Conservation (phyloP, 2,113 vertebrate species). For the Tilapia sparmanii region DNA sequence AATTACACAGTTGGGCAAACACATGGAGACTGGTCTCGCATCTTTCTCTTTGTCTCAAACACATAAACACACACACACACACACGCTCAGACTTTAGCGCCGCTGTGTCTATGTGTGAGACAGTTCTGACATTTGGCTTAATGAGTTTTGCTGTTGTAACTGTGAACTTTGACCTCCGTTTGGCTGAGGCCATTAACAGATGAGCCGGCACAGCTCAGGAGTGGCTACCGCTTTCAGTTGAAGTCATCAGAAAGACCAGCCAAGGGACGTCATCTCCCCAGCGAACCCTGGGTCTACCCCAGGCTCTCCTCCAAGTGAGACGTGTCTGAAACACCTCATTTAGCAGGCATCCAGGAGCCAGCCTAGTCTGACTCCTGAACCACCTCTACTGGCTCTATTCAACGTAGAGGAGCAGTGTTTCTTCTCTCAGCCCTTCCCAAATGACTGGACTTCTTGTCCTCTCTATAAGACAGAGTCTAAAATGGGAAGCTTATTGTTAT, state of each 20-base stretch:
- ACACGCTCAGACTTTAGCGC: not conserved
- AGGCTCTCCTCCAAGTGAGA: not conserved
- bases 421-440: not conserved
- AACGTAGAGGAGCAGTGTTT: not conserved
- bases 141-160: conserved; percentile 35
- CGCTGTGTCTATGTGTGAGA: not conserved
- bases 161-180: conserved; percentile 25
- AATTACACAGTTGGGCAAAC: conserved; percentile 31
- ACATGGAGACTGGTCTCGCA: not conserved
- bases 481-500: not conserved
- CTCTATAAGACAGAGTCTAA: not conserved
- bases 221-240: not conserved
- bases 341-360: not conserved
- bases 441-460: not conserved
- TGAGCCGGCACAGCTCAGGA: not conserved
- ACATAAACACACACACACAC: not conserved
- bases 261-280: not conserved
- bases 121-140: conserved; percentile 29
- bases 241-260: not conserved
- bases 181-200: not conserved
- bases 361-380: not conserved
- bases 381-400: not conserved
- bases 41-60: not conserved
- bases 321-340: not conserved
- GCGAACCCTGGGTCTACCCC: not conserved